Conservation (phyloP, 2,113 vertebrate genomes). For the Sylvilagus bachmani region DNA sequence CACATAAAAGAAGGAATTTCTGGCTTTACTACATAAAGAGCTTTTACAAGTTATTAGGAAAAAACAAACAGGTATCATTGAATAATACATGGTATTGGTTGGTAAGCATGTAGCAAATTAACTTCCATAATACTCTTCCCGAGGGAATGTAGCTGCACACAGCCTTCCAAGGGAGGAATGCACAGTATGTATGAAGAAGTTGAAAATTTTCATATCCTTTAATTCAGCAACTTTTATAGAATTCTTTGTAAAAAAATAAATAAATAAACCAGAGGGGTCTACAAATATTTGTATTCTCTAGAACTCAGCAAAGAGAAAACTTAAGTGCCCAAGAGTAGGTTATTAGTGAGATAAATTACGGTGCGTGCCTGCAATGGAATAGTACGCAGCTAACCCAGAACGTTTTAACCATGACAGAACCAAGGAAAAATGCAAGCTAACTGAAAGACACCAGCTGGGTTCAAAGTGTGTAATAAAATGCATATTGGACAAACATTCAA, state of each 20-base stretch:
- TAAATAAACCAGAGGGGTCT: not conserved
- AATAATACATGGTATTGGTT: not conserved
- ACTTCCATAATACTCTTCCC: not conserved
- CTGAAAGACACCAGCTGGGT: not conserved
- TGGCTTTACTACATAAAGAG: slow-evolving; percentile 39
- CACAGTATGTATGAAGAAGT: not conserved
- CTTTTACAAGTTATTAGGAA: slow-evolving; percentile 26
- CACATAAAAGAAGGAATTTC: not conserved
- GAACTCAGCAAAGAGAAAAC: not conserved
- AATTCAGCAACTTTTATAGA: not conserved
- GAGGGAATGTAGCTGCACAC: not conserved
- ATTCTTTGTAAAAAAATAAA: not conserved
- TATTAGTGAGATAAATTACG: not conserved
- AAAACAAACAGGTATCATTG: not conserved
- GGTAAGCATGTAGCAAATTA: not conserved
- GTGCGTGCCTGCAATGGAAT: not conserved
- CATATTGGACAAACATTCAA: not conserved
- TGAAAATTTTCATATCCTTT: not conserved
- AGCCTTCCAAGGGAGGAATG: not conserved
- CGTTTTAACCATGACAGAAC: not conserved
- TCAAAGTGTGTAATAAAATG: not conserved
- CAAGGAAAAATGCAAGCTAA: not conserved
- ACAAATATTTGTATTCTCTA: not conserved
- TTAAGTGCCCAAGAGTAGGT: not conserved
- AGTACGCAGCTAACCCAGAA: not conserved